phyloP scores from a whole-genome alignment of 1,140 invertebrate species.

The Microplitis demolitor region DNA sequence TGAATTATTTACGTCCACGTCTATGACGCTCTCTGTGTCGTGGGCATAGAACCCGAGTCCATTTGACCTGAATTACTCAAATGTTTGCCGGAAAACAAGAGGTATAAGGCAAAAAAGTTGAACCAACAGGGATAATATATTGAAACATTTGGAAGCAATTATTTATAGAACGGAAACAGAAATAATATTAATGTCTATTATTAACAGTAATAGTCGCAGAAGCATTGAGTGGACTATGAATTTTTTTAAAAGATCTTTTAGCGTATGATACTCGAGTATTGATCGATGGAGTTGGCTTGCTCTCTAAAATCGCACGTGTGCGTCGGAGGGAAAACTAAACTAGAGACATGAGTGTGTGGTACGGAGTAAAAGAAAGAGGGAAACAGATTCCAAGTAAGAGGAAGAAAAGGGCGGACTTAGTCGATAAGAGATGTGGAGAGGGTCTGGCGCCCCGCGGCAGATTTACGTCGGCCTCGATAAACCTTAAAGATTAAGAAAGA shows the following conservation, averaged over 20 bases:
- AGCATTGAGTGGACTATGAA: not conserved
- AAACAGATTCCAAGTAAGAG: conserved; percentile 6
- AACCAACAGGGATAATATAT: not conserved
- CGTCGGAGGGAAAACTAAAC: not conserved
- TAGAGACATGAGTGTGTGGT: not conserved
- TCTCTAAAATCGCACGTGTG: not conserved
- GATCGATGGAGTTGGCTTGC: too few species aligned
- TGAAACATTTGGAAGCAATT: not conserved
- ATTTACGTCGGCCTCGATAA: conserved; percentile 53
- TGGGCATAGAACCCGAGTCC: conserved; percentile 25
- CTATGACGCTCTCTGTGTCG: conserved; percentile 33
- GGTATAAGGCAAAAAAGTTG: not conserved
- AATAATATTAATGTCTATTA: not conserved
- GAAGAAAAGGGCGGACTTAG: conserved; percentile 37
- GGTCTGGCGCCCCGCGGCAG: conserved; percentile 40
- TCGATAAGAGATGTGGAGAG: conserved; percentile 42
- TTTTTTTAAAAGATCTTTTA: not conserved
- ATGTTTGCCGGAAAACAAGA: not conserved
- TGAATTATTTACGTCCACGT: conserved; percentile 46
- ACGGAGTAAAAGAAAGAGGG: not conserved
- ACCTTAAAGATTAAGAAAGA: conserved; percentile 49
- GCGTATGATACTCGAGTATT: not conserved
- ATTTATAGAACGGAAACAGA: not conserved
- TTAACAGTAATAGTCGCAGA: too few species aligned
- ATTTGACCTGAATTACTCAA: conserved; percentile 39